These are phyloP conservation scores for Trichogramma dendrolimi DNA, from an alignment of 2,888 invertebrate species.

Conservation along the genomic window DNA sequence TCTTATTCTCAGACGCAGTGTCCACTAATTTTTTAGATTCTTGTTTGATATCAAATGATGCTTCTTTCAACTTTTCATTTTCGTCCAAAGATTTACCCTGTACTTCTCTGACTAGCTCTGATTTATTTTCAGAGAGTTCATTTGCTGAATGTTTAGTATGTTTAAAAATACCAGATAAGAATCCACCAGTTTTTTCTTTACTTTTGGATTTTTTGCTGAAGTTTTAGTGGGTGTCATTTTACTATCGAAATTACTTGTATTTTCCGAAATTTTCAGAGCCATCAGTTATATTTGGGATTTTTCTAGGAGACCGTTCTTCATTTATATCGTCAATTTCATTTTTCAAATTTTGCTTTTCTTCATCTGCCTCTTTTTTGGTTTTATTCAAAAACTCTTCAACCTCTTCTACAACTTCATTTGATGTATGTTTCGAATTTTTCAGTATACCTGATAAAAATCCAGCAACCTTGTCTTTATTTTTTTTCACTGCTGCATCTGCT, in stretches of 20 bases:
- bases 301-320: background rate
- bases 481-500: slow-evolving; percentile 1
- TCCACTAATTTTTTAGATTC: background rate
- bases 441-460: slow-evolving; percentile 19
- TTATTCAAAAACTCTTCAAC: slow-evolving; percentile 43
- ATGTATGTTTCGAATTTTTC: slow-evolving; percentile 21
- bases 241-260: background rate
- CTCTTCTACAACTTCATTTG: slow-evolving; percentile 26
- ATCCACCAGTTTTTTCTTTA: slow-evolving; percentile 30
- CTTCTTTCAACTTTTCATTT: background rate
- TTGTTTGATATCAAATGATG: background rate
- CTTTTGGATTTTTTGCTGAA: slow-evolving; percentile 6
- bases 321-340: slow-evolving; percentile 9
- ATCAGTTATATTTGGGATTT: background rate
- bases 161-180: slow-evolving; percentile 34
- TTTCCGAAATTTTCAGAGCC: background rate
- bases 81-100: slow-evolving; percentile 27
- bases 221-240: background rate
- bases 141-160: slow-evolving; percentile 29
- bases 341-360: slow-evolving; percentile 48
- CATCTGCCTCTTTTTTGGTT: slow-evolving; percentile 3
- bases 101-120: slow-evolving; percentile 45
- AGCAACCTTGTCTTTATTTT: slow-evolving; percentile 15
- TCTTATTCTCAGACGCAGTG: background rate
- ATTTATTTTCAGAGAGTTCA: slow-evolving; percentile 27